Percentiles rank a stretch among this genome's conserved stretches.
Conservation (phyloP, 2,113 vertebrate genomes). For the Carettochelys insculpta region DNA sequence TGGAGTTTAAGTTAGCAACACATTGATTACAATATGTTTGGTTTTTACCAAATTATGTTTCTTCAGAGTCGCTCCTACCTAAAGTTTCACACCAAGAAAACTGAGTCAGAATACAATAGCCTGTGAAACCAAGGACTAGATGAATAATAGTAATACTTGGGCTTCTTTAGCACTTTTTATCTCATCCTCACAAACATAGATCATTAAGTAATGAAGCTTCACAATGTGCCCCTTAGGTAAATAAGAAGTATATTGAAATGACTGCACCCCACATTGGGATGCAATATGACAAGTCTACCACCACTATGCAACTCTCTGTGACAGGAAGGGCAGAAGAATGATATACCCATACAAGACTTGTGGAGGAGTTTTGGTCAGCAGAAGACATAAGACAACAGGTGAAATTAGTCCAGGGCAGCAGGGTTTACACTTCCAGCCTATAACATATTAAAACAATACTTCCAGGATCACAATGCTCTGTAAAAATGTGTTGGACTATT, state of each 20-base stretch:
- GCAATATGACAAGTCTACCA: no score
- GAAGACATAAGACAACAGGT: no score
- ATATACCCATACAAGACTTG: no score
- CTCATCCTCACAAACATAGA: neutral
- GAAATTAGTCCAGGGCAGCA: neutral
- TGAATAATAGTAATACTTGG: neutral
- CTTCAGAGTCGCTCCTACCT: neutral
- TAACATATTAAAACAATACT: no score
- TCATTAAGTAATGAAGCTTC: no score
- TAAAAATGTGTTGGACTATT: neutral
- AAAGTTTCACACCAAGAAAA: neutral
- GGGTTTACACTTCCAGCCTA: no score
- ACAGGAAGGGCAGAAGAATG: no score
- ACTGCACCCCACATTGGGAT: no score
- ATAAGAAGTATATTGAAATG: no score
- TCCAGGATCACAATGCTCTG: neutral
- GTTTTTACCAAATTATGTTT: neutral
- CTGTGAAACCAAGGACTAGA: neutral
- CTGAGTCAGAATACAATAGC: neutral
- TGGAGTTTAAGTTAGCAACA: neutral
- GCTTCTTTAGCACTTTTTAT: neutral
- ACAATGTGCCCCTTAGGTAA: no score
- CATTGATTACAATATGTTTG: neutral
- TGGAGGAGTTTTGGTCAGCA: no score
- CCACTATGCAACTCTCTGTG: no score